Base-by-base conservation (phyloP, 2,888 invertebrate species). In the Endotricha flammealis region DNA sequence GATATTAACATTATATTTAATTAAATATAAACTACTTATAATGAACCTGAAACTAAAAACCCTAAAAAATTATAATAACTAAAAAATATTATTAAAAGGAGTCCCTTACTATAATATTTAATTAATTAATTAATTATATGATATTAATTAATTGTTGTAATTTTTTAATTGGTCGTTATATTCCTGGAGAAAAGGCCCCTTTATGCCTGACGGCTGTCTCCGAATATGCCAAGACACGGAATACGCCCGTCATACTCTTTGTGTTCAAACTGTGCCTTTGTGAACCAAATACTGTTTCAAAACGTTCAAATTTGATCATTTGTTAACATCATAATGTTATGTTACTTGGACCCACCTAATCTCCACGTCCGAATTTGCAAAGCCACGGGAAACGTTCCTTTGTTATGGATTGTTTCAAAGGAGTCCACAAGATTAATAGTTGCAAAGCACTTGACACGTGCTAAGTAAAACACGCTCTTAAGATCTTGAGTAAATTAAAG, bases 371-470 rank as follows among this genome's bases (percentile, higher is more conserved):
- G 63, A 71, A 75, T 75, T 77, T 64, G 61, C 64, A 59, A 59
- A 62, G 57, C 61, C 50, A 57, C 56, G 62, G 65, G 57, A 58
- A 62, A 53, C 59, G 64, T 63, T 58, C 64, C 59, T 61, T 57
- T 64, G 72, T 76, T 67, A 80, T 79, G 79, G 81, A 83, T 83
- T 75, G 82, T 80, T 79, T 78, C 70, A 70, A 71, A 61, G 73
- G 64, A 75, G 70, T 74, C 70, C 58, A 52, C 53, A 77, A 81
- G 83, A 83, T 82, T 81, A 80, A 82, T 82, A 74, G 81, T 71
- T 63, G 44, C 43, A 39, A 46, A 59, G 57, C 58, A 56, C 69
- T 68, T 64, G 75, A 69, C 72, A 65, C 59, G 66, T 69, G 71
- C 57, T 74, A 69, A 78, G 71, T 73, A 66, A 71, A 73, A 69